Evolutionary conservation across 2,888 invertebrate genomes (phyloP).

Genomic region (Andrena fulva): DNA sequence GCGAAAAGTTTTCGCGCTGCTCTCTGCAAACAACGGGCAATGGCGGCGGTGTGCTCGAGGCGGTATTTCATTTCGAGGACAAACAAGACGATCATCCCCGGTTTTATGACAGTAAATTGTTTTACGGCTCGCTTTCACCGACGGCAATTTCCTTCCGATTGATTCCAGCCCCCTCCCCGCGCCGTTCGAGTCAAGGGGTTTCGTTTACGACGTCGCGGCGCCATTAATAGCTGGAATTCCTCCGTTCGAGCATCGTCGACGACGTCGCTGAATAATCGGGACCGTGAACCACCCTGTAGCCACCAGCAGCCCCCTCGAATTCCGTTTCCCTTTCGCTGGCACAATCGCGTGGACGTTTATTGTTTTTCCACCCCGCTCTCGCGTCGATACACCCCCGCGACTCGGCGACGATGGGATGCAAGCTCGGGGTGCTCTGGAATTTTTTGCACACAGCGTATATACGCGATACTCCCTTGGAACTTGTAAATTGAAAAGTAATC

Average conservation of each 20-base stretch:
- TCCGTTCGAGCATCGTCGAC: conserved; percentile 16
- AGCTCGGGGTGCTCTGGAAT: not conserved
- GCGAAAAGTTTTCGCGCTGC: not conserved
- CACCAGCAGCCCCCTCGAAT: not conserved
- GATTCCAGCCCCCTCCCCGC: not conserved
- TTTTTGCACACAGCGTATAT: not conserved
- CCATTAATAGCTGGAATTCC: conserved; percentile 34
- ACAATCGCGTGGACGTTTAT: not conserved
- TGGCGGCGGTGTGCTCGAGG: not conserved
- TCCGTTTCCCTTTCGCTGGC: conserved; percentile 12
- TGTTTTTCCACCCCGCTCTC: not conserved
- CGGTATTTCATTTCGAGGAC: not conserved
- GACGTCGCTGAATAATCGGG: conserved; percentile 27
- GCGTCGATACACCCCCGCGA: not conserved
- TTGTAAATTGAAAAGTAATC: conserved; percentile 15
- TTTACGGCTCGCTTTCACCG: conserved; percentile 24
- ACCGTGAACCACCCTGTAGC: conserved; percentile 11
- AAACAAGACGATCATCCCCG: conserved; percentile 17
- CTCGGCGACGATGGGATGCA: not conserved
- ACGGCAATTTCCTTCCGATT: conserved; percentile 29
- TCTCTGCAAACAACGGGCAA: not conserved
- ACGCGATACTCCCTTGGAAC: not conserved
- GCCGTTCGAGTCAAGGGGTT: conserved; percentile 19
- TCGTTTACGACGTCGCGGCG: conserved; percentile 27
- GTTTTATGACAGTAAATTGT: conserved; percentile 29